Evolutionary conservation across 2,888 invertebrate genomes (phyloP).

Genomic region (Meteorus cinctellus): DNA sequence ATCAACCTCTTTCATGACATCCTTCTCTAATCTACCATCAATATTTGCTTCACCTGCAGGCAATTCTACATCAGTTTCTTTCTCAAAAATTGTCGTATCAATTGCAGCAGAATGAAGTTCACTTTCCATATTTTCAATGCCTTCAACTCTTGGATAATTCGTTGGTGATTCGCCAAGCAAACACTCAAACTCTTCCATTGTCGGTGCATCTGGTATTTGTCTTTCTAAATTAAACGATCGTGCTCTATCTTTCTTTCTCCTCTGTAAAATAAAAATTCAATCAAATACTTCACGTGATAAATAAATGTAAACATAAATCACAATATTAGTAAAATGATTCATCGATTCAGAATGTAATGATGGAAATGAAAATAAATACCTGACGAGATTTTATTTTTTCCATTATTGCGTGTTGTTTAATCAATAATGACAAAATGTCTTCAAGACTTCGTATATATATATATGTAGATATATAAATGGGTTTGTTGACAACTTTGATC

Average conservation of each 20-base stretch:
- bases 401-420: constrained; percentile 34
- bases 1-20: neutral
- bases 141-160: constrained; percentile 69
- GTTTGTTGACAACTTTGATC: neutral
- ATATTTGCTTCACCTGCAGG: neutral
- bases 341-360: neutral
- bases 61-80: constrained; percentile 49
- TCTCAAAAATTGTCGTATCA: constrained; percentile 68
- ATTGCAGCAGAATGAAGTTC: constrained; percentile 71
- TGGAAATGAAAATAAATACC: constrained; percentile 15
- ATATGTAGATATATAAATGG: neutral
- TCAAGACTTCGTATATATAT: no score
- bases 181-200: constrained; percentile 70
- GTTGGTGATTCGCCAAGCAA: constrained; percentile 70
- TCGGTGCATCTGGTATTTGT: constrained; percentile 70
- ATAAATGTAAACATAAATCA: neutral
- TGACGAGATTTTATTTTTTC: constrained; percentile 40
- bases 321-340: neutral
- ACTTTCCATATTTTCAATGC: constrained; percentile 71
- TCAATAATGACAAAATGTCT: constrained; percentile 9
- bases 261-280: constrained; percentile 53
- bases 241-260: constrained; percentile 63
- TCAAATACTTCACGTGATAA: neutral
- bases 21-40: neutral
- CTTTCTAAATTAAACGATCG: constrained; percentile 59